These are phyloP conservation scores for Stenolophus ochropezus DNA, from an alignment of 2,888 invertebrate genomes.

Conservation along the genomic window DNA sequence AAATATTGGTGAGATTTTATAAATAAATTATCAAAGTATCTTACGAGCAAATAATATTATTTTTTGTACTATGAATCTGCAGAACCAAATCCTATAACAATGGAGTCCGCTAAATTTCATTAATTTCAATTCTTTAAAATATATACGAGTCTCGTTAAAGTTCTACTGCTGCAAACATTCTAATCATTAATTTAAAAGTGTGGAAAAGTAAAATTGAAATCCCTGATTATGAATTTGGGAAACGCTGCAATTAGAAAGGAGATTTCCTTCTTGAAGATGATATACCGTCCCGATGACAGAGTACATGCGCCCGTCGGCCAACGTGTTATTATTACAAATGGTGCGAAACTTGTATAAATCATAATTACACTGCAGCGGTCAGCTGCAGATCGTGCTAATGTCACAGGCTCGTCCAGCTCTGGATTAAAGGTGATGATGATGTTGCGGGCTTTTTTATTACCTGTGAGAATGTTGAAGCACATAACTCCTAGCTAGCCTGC, in stretches of 20 bases:
- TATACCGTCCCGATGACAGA: slow-evolving; percentile 37
- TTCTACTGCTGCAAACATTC: too few species aligned
- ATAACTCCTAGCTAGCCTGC: slow-evolving; percentile 6
- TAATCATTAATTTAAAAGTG: not conserved
- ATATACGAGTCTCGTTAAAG: too few species aligned
- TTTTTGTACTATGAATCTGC: too few species aligned
- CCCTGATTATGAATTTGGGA: not conserved
- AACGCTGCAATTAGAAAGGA: not conserved
- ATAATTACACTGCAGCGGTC: slow-evolving; percentile 38
- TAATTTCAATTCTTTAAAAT: too few species aligned
- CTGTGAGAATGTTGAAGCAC: slow-evolving; percentile 35
- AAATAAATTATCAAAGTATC: too few species aligned
- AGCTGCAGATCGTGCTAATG: slow-evolving; percentile 22
- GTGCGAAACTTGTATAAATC: slow-evolving; percentile 43
- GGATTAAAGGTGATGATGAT: slow-evolving; percentile 37
- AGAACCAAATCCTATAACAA: too few species aligned
- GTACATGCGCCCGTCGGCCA: not conserved
- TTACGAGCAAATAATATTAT: too few species aligned
- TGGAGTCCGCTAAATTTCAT: too few species aligned
- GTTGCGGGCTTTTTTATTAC: slow-evolving; percentile 5
- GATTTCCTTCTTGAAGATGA: not conserved
- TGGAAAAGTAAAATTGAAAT: not conserved
- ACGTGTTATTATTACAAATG: slow-evolving; percentile 46
- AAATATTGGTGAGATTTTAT: too few species aligned
- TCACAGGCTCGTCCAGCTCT: not conserved